Conservation (phyloP, 2,888 invertebrate genomes). For the Xylophagus ater region DNA sequence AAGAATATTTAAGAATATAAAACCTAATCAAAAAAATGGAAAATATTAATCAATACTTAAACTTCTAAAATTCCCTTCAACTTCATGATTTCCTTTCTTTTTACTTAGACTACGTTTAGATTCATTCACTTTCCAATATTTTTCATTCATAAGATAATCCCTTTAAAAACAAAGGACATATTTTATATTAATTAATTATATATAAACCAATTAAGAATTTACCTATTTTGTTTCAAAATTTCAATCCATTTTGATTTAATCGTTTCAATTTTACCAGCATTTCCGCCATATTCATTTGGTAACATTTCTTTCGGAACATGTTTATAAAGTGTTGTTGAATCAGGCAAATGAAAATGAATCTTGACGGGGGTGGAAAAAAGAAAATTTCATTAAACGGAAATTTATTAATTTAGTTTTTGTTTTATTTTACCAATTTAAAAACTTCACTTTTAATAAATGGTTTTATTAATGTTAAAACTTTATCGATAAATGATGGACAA, state of each 20-base stretch:
- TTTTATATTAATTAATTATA: neutral
- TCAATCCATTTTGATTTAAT: constrained; percentile 52
- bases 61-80: constrained; percentile 7
- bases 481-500: constrained; percentile 52
- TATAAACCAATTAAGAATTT: constrained; percentile 21
- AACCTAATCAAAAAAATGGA: no score
- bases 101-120: constrained; percentile 3
- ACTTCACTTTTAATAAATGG: constrained; percentile 58
- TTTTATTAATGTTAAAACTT: constrained; percentile 48
- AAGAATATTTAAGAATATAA: no score
- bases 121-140: constrained; percentile 18
- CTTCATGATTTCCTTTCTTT: neutral
- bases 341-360: constrained; percentile 60
- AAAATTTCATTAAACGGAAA: constrained; percentile 1
- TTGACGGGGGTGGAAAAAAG: constrained; percentile 28
- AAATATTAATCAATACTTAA: constrained; percentile 12
- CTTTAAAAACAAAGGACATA: constrained; percentile 30
- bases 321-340: constrained; percentile 51
- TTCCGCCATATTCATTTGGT: constrained; percentile 59
- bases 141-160: constrained; percentile 47
- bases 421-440: constrained; percentile 47
- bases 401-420: constrained; percentile 1
- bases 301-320: constrained; percentile 52
- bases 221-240: constrained; percentile 49
- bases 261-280: constrained; percentile 47